phyloP scores from a whole-genome alignment of 2,113 vertebrate genomes.

The Ceyx cyanopectus region DNA sequence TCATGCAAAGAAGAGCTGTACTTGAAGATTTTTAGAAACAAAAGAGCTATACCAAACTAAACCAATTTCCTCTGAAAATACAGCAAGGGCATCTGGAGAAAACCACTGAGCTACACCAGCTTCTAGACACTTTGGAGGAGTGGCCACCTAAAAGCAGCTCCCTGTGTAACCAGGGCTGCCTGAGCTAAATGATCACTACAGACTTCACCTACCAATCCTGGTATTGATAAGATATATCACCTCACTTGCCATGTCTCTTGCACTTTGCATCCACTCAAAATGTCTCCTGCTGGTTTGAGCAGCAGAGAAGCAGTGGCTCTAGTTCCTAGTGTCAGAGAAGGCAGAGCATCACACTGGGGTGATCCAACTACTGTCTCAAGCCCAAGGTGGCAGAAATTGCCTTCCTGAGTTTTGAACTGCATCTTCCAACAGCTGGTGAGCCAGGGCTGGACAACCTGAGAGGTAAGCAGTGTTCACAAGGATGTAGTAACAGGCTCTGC shows the following conservation, averaged over 20 bases:
- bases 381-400: not conserved
- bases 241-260: not conserved
- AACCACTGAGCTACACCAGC: not conserved
- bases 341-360: not conserved
- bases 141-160: not conserved
- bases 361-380: not conserved
- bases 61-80: not conserved
- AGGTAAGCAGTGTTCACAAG: not conserved
- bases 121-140: not conserved
- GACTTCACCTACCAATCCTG: not conserved
- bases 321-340: not conserved
- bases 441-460: not conserved
- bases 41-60: not conserved
- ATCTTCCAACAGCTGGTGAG: not conserved
- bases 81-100: not conserved
- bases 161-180: not conserved
- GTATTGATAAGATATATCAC: too few species aligned
- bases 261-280: not conserved
- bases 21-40: not conserved
- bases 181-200: not conserved
- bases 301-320: not conserved
- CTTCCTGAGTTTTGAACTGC: not conserved
- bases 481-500: not conserved
- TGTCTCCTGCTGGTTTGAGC: not conserved
- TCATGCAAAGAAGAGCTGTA: not conserved